These are phyloP conservation scores for Peromyscus leucopus DNA, from an alignment of 2,113 vertebrate species.

Conservation along the genomic window DNA sequence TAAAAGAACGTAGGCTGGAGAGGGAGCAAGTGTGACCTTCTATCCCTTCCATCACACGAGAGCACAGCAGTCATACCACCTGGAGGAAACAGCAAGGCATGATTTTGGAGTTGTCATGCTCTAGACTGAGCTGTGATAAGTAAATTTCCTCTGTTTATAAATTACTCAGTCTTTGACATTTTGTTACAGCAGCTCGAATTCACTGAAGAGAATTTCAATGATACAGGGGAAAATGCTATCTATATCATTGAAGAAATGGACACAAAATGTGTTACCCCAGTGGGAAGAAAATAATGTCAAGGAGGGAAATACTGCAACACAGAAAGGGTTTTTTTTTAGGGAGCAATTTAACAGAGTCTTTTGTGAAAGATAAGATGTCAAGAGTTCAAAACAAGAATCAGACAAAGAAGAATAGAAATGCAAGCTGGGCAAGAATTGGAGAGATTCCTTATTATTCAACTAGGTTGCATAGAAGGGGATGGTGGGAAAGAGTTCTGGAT, in stretches of 20 bases:
- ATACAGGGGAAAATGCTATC: not conserved
- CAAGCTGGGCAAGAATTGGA: not conserved
- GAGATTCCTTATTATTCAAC: not conserved
- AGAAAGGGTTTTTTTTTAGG: not conserved
- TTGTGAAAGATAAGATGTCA: not conserved
- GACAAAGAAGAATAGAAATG: not conserved
- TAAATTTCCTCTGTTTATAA: not conserved
- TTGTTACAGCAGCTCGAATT: not conserved
- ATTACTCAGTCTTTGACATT: not conserved
- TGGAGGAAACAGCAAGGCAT: not conserved
- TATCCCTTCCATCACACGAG: not conserved
- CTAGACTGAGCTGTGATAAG: not conserved
- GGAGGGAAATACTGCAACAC: not conserved
- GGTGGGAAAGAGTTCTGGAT: not conserved
- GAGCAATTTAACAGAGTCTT: not conserved
- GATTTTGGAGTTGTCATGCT: not conserved
- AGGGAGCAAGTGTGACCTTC: not conserved
- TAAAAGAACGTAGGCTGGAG: no score
- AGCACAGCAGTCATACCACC: not conserved
- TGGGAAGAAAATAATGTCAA: not conserved
- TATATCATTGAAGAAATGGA: not conserved
- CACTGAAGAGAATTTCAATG: not conserved
- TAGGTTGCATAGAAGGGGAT: not conserved
- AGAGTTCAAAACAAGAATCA: conserved; percentile 34
- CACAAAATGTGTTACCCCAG: not conserved